These are phyloP conservation scores for Heteromurus nitidus DNA, from an alignment of 2,888 invertebrate genomes.

Conservation along the genomic window DNA sequence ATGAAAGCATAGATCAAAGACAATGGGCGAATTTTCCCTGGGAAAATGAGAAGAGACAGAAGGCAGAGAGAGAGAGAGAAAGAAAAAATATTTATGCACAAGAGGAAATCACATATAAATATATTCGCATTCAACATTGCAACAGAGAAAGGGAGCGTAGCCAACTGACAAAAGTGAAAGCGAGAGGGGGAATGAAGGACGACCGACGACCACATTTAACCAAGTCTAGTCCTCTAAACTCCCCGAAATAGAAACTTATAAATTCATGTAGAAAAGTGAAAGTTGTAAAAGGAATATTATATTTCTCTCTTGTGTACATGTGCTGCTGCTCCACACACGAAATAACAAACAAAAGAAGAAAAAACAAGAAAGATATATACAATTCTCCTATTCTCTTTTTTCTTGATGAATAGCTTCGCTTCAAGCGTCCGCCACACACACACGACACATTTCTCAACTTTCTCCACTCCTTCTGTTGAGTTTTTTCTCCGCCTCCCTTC, in stretches of 20 bases:
- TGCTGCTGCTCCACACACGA: no score
- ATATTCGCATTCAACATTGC: no score
- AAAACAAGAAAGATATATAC: background rate
- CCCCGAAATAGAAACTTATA: no score
- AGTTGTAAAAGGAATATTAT: background rate
- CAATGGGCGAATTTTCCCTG: conserved; percentile 13
- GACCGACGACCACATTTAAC: no score
- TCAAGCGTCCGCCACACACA: background rate
- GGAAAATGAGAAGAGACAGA: conserved; percentile 6
- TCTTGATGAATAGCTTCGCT: conserved; percentile 13
- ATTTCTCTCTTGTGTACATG: conserved; percentile 4
- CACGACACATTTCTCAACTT: conserved; percentile 13
- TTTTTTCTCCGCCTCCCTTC: background rate
- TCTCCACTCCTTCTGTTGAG: background rate
- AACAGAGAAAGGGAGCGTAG: no score
- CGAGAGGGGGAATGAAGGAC: no score
- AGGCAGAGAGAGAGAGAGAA: background rate
- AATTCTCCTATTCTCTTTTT: background rate
- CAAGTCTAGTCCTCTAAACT: no score
- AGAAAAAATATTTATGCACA: background rate
- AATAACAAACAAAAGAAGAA: background rate
- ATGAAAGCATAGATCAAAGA: conserved; percentile 28
- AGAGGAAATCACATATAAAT: no score
- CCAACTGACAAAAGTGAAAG: no score
- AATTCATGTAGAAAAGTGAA: background rate